Evolutionary conservation across 2,113 vertebrate genomes (phyloP), one percentile per base, ranked within the genome.

Genomic region (Andinoacara biseriatus): DNA sequence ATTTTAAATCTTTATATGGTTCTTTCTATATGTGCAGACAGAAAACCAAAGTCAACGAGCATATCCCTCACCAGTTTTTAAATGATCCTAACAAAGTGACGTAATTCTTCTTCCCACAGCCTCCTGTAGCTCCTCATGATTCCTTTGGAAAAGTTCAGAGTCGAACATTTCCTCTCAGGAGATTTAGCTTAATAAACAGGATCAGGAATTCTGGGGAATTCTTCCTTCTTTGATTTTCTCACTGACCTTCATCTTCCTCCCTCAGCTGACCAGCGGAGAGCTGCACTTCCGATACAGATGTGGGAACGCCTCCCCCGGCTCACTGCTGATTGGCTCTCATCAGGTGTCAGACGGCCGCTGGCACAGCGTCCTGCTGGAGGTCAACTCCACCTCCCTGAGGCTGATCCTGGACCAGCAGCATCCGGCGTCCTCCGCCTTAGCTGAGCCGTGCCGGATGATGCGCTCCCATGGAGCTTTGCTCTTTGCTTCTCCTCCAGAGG

Each of bases 281-380:
- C 95, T 96, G 43, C 93, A 89, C 7, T 96, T 99, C 79, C 93
- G 86, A 18, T 97, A 96, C 89, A 90, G 77, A 84, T 99, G 98
- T 90, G 94, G 77, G 2, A 94, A 89, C 4, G 58, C 22, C 31
- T 83, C 92, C 22, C 83, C 90, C 0, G 84, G 90, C 4, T 94
- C 95, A 5, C 76, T 98, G 20, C 92, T 88, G 5, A n/a, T 92
- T 90, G 89, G 49, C 58, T 60, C 33, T 59, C 56, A 18, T 54
- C 74, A 5, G 0, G 94, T 98, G 83, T 96, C 96, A 0, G 95
- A 98, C 0, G 95, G 95, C 0, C 89, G 69, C 22, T 98, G 97
- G 97, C 98, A 99, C 89, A 91, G 91, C 0, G 67, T 97, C 81
- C 93, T 95, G 69, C 86, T 99, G 90, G 97, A 97, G 89, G 95